Base-by-base conservation (phyloP, 2,888 invertebrate species). In the Sesia bembeciformis region DNA sequence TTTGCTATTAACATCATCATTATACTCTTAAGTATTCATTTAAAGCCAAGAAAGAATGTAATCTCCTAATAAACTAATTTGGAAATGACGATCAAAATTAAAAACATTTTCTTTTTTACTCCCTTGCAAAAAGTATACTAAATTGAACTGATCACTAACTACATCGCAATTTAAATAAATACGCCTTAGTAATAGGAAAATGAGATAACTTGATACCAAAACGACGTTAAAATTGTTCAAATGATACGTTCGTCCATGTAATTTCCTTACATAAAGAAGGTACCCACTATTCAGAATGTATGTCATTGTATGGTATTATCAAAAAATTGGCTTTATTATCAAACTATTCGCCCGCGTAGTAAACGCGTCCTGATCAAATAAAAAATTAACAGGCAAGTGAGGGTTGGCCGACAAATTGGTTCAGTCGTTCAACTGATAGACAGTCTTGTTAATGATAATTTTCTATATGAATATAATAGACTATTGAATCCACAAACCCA, bases 251-350 rank as follows among this genome's bases (percentile, higher is more conserved):
- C 70, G 59, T 60, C 60, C 63, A 61, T 83, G 67, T 84, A 84
- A 86, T 86, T 84, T 86, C 64, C 72, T 76, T 74, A 74, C 70
- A 70, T 68, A 74, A 62, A 68, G 68, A 75, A 76, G 71, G 71
- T 69, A 71, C 74, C 72, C 66, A 68, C 71, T 6, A 39, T 50
- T 79, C 72, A 60, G 73, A 80, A 73, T 72, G 60, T 23, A 23
- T 23, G 23, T 23, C 23, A 23, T 23, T 23, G 65, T 66, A 67
- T 75, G 64, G 78, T 71, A 87, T 85, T 87, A 85, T 75, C 76
- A 81, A 87, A 87, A 86, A 89, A 88, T 88, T 86, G 86, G 81
- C 84, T 83, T 78, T 83, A 89, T 88, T 88, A 88, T 71, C 71
- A 76, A 84, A 83, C 78, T 78, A 79, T 83, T 80, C 68, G 81